These are phyloP conservation scores for Tiliqua scincoides DNA, from an alignment of 2,113 vertebrate species.

Conservation along the genomic window DNA sequence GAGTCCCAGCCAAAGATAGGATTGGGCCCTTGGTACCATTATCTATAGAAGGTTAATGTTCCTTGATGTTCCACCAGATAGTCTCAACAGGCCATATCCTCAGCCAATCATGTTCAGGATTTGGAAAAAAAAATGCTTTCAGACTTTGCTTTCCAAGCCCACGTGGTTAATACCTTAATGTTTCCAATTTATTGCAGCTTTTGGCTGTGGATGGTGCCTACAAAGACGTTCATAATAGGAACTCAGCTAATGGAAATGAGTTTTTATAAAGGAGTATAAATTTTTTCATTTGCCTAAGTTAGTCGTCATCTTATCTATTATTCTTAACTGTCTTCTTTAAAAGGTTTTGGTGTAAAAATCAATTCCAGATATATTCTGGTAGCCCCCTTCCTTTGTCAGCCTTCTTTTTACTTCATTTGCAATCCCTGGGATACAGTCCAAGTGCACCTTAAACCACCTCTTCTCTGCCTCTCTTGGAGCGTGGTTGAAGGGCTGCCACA, in stretches of 20 bases:
- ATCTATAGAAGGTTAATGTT: not conserved
- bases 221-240: conserved; percentile 36
- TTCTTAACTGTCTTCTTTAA: not conserved
- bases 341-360: not conserved
- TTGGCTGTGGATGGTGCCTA: conserved; percentile 25
- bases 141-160: not conserved
- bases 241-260: conserved; percentile 4
- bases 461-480: not conserved
- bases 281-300: conserved; percentile 34
- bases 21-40: too few species aligned
- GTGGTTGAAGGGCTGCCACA: not conserved
- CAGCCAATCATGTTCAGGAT: not conserved
- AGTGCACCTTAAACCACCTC: not conserved
- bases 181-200: conserved; percentile 24
- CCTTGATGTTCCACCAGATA: rapidly evolving
- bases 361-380: not conserved
- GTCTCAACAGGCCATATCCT: not conserved
- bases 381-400: not conserved
- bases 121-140: not conserved
- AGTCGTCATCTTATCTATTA: not conserved
- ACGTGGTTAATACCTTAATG: conserved; percentile 20
- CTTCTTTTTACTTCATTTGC: not conserved
- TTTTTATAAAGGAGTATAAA: conserved; percentile 40
- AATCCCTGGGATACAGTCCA: conserved; percentile 3
- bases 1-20: too few species aligned